These are phyloP conservation scores for Conops quadrifasciatus DNA, from an alignment of 2,888 invertebrate species.

Conservation along the genomic window DNA sequence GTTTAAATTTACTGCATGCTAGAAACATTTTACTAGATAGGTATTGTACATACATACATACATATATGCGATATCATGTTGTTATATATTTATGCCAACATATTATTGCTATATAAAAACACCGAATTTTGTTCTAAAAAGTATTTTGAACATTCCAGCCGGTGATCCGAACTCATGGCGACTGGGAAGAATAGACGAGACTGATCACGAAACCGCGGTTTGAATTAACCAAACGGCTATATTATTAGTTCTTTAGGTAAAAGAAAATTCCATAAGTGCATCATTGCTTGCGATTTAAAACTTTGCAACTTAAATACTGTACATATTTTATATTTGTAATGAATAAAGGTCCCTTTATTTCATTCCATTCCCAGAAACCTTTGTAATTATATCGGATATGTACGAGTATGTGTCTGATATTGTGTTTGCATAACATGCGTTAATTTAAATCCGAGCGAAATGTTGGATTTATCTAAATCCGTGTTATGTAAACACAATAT, in stretches of 20 bases:
- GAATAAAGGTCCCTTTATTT: too few species aligned
- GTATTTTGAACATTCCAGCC: slow-evolving; percentile 62
- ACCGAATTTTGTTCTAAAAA: background rate
- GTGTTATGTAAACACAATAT: too few species aligned
- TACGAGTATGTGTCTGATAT: too few species aligned
- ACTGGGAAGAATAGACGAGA: slow-evolving; percentile 81
- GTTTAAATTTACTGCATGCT: slow-evolving; percentile 8
- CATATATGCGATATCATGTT: background rate
- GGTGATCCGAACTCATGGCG: slow-evolving; percentile 84
- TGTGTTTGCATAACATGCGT: too few species aligned
- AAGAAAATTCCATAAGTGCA: slow-evolving; percentile 15
- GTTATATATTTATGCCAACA: background rate
- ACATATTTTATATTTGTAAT: too few species aligned
- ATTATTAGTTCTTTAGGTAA: slow-evolving; percentile 57
- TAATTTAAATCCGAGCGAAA: too few species aligned
- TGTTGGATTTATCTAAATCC: too few species aligned
- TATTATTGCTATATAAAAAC: background rate
- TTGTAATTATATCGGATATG: too few species aligned
- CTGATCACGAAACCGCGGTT: slow-evolving; percentile 83
- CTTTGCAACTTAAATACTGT: too few species aligned
- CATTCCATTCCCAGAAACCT: too few species aligned
- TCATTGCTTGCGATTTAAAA: too few species aligned
- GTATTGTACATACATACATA: background rate
- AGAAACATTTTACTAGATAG: background rate
- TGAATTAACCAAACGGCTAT: slow-evolving; percentile 65